Evolutionary conservation across 2,888 invertebrate genomes (phyloP), one percentile per base, ranked within the genome.

Genomic region (Parnassius apollo): DNA sequence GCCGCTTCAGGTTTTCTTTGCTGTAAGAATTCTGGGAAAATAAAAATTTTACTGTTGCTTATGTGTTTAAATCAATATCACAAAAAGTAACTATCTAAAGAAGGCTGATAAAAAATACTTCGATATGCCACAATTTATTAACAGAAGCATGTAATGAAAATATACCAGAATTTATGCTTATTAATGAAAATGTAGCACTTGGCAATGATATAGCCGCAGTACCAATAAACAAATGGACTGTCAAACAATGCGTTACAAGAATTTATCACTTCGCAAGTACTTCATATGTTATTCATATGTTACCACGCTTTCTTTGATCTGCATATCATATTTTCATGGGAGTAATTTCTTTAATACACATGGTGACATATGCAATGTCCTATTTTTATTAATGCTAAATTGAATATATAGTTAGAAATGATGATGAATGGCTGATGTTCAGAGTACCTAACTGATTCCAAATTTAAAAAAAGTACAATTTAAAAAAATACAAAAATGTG

Each of bases 181-280:
- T 59, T 59, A 59, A 53, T 59, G 45, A 52, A 53, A 25, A 59
- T 49, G 18, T 25, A 49, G 49, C 61, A 55, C 22, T 63, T 59
- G 59, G 63, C 63, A 59, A 42, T 42, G 45, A 45, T 44, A 45
- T 54, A 35, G 54, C 13, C 42, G 54, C 50, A 3, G 54, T 42
- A 56, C 63, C 56, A 63, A 63, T 63, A 63, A 59, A 63, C 63
- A 63, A 63, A 63, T 63, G 63, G 56, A 59, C 46, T 59, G 63
- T 63, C 63, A 63, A 63, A 59, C 56, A 56, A 56, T 46, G 59
- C 51, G 63, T 56, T 51, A 55, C 46, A 25, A 18, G 51, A 46
- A 59, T 63, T 59, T 63, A 63, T 62, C 45, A 12, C 55, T 54
- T 46, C 45, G 63, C 45, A 9, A 58, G 12, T 59, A 59, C 52